phyloP scores from a whole-genome alignment of 2,113 vertebrate species.

The Pterocles burchelli region DNA sequence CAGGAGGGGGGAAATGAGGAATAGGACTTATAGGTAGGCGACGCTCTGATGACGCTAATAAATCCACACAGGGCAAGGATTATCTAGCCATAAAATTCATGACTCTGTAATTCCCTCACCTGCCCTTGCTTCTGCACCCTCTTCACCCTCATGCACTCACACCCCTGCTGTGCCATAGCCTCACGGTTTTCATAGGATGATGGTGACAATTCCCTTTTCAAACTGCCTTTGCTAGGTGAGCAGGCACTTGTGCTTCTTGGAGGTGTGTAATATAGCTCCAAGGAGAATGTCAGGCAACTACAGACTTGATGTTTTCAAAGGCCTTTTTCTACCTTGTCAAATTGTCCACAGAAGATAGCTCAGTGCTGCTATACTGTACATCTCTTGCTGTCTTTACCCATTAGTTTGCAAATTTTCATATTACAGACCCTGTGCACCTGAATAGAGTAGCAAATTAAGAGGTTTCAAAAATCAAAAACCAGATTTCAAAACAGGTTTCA shows the following conservation, averaged over 20 bases:
- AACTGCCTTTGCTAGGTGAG: neutral
- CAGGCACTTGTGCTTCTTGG: neutral
- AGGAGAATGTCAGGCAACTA: neutral
- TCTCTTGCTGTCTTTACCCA: neutral
- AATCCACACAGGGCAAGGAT: neutral
- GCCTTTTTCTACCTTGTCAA: neutral
- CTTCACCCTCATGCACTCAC: neutral
- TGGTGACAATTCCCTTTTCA: neutral
- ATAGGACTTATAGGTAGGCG: neutral
- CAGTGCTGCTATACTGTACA: neutral
- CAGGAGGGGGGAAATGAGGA: neutral
- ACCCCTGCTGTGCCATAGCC: neutral
- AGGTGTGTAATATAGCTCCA: neutral
- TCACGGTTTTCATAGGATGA: neutral
- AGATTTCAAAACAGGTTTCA: neutral
- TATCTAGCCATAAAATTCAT: neutral
- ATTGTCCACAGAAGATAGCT: neutral
- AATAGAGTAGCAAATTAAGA: neutral
- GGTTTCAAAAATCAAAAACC: neutral
- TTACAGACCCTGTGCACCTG: neutral
- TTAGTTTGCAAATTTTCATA: neutral
- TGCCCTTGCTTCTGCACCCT: accelerated
- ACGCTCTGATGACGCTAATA: neutral
- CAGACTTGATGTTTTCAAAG: accelerated
- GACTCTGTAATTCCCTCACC: neutral